Conservation (phyloP, 2,797 vertebrate genomes). For the Eleutherodactylus coqui region DNA sequence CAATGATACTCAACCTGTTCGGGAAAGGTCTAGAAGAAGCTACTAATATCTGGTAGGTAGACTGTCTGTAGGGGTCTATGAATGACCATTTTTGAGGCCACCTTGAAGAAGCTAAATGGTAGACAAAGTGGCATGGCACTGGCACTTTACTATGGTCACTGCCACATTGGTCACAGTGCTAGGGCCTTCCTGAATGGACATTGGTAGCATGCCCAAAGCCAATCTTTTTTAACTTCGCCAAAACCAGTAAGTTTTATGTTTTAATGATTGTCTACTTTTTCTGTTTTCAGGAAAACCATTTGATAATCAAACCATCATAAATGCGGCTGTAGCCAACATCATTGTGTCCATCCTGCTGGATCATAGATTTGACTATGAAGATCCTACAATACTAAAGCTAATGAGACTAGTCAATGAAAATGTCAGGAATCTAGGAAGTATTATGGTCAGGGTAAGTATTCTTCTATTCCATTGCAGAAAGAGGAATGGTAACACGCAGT, state of each 20-base stretch:
- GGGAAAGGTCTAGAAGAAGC: too few species aligned
- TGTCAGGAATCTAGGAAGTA: conserved; percentile 57
- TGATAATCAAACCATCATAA: conserved; percentile 55
- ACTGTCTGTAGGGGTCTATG: too few species aligned
- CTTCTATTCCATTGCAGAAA: background rate
- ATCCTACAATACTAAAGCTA: conserved; percentile 65
- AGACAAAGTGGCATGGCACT: too few species aligned
- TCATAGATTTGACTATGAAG: conserved; percentile 67
- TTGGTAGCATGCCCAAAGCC: too few species aligned
- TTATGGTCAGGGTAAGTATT: conserved; percentile 62
- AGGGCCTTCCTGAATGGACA: too few species aligned
- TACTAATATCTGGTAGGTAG: too few species aligned
- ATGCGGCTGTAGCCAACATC: conserved; percentile 68
- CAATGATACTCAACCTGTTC: too few species aligned
- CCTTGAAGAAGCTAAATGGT: too few species aligned
- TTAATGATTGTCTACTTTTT: background rate
- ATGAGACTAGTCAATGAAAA: conserved; percentile 64
- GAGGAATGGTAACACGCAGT: background rate
- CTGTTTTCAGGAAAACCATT: conserved; percentile 66
- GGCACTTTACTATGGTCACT: too few species aligned
- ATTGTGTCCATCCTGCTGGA: conserved; percentile 69
- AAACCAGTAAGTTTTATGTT: background rate
- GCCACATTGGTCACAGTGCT: too few species aligned
- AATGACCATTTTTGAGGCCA: too few species aligned
- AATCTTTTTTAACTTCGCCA: too few species aligned